phyloP scores from a whole-genome alignment of 2,113 vertebrate species.

The Clarias batrachus region DNA sequence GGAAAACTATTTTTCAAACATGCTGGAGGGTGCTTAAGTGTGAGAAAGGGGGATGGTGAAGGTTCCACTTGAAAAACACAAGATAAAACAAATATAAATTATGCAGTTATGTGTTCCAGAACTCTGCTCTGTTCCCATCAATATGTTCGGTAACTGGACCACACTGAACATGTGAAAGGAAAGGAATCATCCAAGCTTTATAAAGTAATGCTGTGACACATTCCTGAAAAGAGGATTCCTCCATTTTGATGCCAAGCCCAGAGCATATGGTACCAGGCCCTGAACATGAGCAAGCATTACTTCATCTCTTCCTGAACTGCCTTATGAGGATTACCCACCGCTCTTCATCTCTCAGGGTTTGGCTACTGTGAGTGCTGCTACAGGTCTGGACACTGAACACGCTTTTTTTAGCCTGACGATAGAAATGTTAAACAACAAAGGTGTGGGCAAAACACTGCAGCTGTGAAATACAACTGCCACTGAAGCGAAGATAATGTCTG shows the following conservation, averaged over 20 bases:
- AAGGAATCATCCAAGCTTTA: not conserved
- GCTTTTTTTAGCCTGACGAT: slow-evolving; percentile 35
- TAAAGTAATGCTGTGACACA: slow-evolving; percentile 6
- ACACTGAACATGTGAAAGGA: not conserved
- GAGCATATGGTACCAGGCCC: slow-evolving; percentile 57
- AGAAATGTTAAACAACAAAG: slow-evolving; percentile 10
- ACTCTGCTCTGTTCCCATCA: not conserved
- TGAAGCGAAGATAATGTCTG: not conserved
- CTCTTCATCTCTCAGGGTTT: slow-evolving; percentile 50
- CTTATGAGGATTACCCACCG: slow-evolving; percentile 48
- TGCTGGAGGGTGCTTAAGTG: slow-evolving; percentile 57
- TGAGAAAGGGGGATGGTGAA: slow-evolving; percentile 43
- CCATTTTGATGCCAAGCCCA: slow-evolving; percentile 46
- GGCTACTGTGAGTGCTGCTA: slow-evolving; percentile 46
- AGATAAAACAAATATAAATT: slow-evolving; percentile 45
- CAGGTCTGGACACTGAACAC: slow-evolving; percentile 44
- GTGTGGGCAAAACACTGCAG: slow-evolving; percentile 13
- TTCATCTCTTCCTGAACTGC: slow-evolving; percentile 41
- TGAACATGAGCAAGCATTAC: slow-evolving; percentile 50
- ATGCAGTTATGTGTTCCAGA: slow-evolving; percentile 28
- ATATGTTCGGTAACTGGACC: not conserved
- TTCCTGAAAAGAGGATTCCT: slow-evolving; percentile 29
- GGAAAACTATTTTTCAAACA: slow-evolving; percentile 62
- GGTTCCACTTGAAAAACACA: slow-evolving; percentile 38
- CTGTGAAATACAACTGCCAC: not conserved